Conservation (phyloP, 1,140 invertebrate genomes). For the Penaeus vannamei region DNA sequence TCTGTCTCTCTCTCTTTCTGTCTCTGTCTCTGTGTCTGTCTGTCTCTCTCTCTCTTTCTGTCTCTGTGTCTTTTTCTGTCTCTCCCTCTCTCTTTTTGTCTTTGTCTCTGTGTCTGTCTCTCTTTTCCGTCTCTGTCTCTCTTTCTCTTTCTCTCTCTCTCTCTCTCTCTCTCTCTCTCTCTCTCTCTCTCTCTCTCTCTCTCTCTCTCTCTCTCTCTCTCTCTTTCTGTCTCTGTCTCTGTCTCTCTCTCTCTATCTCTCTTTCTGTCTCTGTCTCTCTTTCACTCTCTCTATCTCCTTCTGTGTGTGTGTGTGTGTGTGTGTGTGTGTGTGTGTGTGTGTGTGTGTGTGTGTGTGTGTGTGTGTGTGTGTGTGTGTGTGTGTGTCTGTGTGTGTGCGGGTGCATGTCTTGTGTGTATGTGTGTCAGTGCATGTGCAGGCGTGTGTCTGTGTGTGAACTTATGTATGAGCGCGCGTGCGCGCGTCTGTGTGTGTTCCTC, state of each 20-base stretch:
- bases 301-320: not conserved
- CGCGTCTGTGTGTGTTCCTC: constrained; percentile 21
- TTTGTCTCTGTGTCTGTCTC: not conserved
- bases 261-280: too few species aligned
- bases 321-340: constrained; percentile 1
- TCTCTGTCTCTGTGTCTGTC: too few species aligned
- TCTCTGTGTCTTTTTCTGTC: not conserved
- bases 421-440: not conserved
- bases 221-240: not conserved
- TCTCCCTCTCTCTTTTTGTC: not conserved
- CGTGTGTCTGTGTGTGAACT: not conserved
- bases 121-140: not conserved
- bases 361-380: too few species aligned
- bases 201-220: not conserved
- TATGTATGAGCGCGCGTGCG: constrained; percentile 10
- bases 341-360: not conserved
- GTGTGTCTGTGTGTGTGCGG: not conserved
- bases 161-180: not conserved
- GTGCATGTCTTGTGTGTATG: not conserved
- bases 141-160: not conserved
- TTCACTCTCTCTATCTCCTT: not conserved
- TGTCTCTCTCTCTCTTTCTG: not conserved
- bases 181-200: not conserved
- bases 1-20: too few species aligned
- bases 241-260: too few species aligned